phyloP scores from a whole-genome alignment of 2,113 vertebrate genomes.

The Toxostoma redivivum region DNA sequence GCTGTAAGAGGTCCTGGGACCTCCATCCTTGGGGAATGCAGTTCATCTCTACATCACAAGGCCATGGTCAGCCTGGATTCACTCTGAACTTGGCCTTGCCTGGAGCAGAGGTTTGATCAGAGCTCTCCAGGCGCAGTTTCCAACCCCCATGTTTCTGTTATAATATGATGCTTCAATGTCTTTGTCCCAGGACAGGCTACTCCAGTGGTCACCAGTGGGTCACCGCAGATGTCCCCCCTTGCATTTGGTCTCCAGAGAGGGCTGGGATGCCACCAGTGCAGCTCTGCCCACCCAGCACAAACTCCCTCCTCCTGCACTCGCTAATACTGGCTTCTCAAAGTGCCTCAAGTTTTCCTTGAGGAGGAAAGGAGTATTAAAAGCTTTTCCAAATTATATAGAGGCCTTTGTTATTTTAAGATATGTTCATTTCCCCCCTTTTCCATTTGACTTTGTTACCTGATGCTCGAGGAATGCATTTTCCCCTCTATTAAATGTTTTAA shows the following conservation, averaged over 20 bases:
- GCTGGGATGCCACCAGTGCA: background rate
- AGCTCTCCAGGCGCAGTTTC: background rate
- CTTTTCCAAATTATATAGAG: background rate
- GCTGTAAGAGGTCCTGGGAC: background rate
- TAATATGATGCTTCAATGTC: fast-evolving
- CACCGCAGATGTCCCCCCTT: background rate
- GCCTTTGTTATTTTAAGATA: constrained; percentile 42
- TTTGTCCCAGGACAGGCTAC: background rate
- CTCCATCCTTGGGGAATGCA: background rate
- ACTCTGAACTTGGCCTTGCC: background rate
- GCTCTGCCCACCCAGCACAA: background rate
- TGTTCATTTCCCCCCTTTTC: background rate
- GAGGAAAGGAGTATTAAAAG: background rate
- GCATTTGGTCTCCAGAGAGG: background rate
- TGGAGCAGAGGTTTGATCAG: background rate
- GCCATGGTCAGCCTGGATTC: background rate
- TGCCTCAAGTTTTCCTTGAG: background rate
- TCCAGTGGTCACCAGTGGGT: background rate
- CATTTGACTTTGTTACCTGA: constrained; percentile 66
- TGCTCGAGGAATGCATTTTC: constrained; percentile 50
- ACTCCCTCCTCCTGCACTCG: background rate
- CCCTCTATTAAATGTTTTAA: constrained; percentile 69
- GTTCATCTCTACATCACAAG: background rate
- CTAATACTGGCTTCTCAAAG: background rate
- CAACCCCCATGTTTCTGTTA: fast-evolving